Percentiles rank a stretch among this genome's conserved stretches.
These are phyloP conservation scores for Coracias cyanogaster DNA, from an alignment of 2,797 vertebrate species.

Conservation along the genomic window DNA sequence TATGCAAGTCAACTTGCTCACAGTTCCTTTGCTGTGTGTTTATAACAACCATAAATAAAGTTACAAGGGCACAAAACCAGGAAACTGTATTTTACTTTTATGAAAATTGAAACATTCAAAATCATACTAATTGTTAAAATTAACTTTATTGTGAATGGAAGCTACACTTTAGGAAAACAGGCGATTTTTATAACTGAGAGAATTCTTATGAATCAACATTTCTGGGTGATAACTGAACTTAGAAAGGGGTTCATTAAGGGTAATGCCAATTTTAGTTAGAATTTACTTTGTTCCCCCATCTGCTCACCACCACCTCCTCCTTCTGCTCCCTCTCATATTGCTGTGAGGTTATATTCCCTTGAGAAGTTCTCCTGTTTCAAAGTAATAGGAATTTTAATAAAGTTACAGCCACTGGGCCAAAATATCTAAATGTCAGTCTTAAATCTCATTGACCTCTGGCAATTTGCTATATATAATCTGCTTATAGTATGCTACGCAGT, in stretches of 20 bases:
- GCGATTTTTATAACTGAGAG: not conserved
- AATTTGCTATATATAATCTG: not conserved
- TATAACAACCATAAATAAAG: not conserved
- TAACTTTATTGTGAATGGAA: conserved; percentile 10
- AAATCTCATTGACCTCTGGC: not conserved
- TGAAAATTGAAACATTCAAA: not conserved
- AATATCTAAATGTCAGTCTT: not conserved
- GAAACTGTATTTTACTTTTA: not conserved
- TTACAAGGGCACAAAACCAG: not conserved
- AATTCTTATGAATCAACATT: not conserved
- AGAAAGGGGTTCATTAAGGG: not conserved
- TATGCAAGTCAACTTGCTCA: not conserved
- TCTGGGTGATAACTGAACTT: not conserved
- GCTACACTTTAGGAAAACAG: not conserved
- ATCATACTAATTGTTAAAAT: not conserved
- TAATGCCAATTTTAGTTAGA: not conserved
- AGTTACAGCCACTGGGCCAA: not conserved
- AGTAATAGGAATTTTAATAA: conserved; percentile 32
- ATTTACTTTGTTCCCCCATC: not conserved
- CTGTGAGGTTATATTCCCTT: not conserved
- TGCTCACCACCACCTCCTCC: not conserved
- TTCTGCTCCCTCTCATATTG: not conserved
- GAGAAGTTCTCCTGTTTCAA: conserved; percentile 2
- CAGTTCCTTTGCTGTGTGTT: not conserved
- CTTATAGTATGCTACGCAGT: not conserved